These are phyloP conservation scores for Pheosia tremula DNA, from an alignment of 2,888 invertebrate genomes.

Conservation along the genomic window DNA sequence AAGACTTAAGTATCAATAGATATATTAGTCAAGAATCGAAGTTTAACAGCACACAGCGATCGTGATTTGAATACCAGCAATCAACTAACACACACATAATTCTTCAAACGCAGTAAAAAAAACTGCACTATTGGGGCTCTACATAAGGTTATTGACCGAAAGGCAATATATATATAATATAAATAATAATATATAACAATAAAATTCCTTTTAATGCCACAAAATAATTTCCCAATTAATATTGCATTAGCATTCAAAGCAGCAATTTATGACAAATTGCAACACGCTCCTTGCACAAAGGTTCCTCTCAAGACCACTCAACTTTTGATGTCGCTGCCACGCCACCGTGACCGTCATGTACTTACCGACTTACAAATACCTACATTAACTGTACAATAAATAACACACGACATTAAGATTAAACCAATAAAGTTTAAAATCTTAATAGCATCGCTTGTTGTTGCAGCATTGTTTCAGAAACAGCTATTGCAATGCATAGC, in stretches of 20 bases:
- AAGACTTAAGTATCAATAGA: no score
- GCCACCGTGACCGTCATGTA: conserved; percentile 9
- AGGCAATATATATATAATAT: no score
- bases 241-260: background rate
- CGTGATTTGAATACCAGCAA: no score
- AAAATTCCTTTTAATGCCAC: no score
- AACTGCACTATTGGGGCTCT: no score
- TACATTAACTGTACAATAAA: background rate
- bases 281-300: conserved; percentile 2
- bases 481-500: conserved; percentile 12
- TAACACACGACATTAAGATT: background rate
- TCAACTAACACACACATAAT: no score
- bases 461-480: background rate
- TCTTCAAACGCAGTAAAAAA: no score
- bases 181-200: no score
- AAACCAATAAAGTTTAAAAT: background rate
- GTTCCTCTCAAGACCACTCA: conserved; percentile 8
- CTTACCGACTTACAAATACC: background rate
- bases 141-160: no score
- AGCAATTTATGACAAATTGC: background rate
- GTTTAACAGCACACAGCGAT: no score
- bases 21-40: no score
- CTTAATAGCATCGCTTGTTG: background rate
- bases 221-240: background rate
- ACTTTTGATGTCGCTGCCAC: conserved; percentile 8